Conservation (phyloP, 2,797 vertebrate genomes). For the Sciurus carolinensis region DNA sequence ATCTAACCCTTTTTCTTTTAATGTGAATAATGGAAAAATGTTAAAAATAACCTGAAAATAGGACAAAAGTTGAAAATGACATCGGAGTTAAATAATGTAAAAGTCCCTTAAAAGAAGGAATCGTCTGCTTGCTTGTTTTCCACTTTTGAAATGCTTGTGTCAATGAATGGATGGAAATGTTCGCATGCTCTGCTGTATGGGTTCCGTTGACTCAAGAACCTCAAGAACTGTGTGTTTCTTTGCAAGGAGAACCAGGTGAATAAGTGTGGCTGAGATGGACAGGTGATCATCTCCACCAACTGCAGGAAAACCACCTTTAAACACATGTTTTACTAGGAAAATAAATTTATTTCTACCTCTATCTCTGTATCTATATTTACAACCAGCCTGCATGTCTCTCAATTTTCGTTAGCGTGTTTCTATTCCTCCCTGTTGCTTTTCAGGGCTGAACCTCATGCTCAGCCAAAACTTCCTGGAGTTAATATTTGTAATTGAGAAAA, state of each 20-base stretch:
- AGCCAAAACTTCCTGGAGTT: conserved; percentile 6
- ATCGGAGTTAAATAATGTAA: neutral
- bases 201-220: neutral
- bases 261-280: neutral
- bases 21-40: neutral
- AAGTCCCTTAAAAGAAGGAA: neutral
- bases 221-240: neutral
- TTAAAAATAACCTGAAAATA: neutral
- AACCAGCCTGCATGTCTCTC: neutral
- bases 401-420: neutral
- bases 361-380: neutral
- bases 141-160: neutral
- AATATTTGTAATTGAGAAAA: conserved; percentile 4
- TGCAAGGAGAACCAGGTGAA: neutral
- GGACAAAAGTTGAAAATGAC: neutral
- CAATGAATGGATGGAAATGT: neutral
- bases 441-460: neutral
- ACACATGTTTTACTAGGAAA: neutral
- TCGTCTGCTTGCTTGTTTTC: neutral
- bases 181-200: accelerated
- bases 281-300: neutral
- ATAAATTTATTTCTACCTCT: neutral
- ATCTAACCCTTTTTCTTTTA: conserved; percentile 12
- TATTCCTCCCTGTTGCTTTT: neutral
- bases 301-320: neutral